Evolutionary conservation across 2,797 vertebrate genomes (phyloP).

Genomic region (Neopelma chrysocephalum): DNA sequence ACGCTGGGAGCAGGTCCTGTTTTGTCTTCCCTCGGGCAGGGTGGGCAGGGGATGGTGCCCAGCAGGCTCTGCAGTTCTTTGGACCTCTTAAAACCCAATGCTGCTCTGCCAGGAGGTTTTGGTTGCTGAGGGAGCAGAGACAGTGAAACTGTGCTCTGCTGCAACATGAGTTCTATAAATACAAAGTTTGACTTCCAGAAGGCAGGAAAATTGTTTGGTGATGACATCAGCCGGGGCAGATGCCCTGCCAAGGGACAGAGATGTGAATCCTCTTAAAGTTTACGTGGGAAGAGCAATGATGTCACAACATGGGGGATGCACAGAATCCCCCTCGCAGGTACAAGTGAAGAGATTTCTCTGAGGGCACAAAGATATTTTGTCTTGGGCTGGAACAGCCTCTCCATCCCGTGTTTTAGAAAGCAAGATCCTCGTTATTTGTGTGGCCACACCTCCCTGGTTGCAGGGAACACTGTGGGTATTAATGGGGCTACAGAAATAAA

Average conservation of each 20-base stretch:
- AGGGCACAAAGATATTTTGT: neutral
- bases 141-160: neutral
- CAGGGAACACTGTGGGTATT: neutral
- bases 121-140: neutral
- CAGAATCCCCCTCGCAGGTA: neutral
- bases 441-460: neutral
- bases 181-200: neutral
- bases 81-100: neutral
- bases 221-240: neutral
- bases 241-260: neutral
- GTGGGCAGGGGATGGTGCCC: neutral
- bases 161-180: neutral
- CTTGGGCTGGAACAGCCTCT: neutral
- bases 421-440: neutral
- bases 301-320: neutral
- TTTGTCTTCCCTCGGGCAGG: neutral
- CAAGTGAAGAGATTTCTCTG: neutral
- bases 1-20: neutral
- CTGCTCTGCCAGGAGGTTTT: neutral
- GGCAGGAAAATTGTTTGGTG: neutral
- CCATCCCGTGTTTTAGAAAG: neutral
- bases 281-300: neutral
- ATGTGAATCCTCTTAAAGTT: neutral
- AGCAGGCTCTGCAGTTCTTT: neutral
- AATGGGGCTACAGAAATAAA: conserved; percentile 8